A percentile compares a stretch with the other conserved stretches of the same genome.
These are phyloP conservation scores for Hemiprocne comata DNA, from an alignment of 2,113 vertebrate species.

Conservation along the genomic window DNA sequence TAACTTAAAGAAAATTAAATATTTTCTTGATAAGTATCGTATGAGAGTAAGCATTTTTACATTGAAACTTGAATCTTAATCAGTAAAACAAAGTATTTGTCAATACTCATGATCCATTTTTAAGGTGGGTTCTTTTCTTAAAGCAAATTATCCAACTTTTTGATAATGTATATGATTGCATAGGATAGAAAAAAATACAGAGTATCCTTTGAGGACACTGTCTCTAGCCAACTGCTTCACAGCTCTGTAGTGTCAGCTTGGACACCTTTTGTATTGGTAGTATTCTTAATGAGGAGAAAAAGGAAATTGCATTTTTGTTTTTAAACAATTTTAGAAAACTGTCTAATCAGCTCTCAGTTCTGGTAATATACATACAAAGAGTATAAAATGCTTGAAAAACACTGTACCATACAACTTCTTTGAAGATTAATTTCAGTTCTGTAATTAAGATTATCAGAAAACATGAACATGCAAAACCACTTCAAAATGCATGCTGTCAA, in stretches of 20 bases:
- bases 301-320: conserved; percentile 63
- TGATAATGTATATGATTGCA: conserved; percentile 70
- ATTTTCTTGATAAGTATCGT: conserved; percentile 67
- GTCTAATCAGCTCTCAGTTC: conserved; percentile 1
- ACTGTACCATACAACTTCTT: conserved; percentile 20
- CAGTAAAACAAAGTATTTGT: conserved; percentile 65
- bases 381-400: conserved; percentile 48
- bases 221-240: conserved; percentile 62
- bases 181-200: conserved; percentile 55
- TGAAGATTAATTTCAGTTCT: conserved; percentile 37
- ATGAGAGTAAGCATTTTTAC: conserved; percentile 75
- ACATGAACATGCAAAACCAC: not conserved
- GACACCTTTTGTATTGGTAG: conserved; percentile 73
- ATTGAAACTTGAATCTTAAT: conserved; percentile 68
- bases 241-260: conserved; percentile 65
- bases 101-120: conserved; percentile 73
- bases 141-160: conserved; percentile 72
- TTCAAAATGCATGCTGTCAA: conserved; percentile 58
- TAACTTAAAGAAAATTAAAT: conserved; percentile 63
- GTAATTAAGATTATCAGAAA: conserved; percentile 27
- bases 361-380: not conserved
- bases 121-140: conserved; percentile 76
- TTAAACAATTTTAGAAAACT: conserved; percentile 65
- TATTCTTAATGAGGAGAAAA: conserved; percentile 68
- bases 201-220: conserved; percentile 57